Percentiles rank a stretch among this genome's conserved stretches.
These are phyloP conservation scores for Silurus meridionalis DNA, from an alignment of 2,113 vertebrate species.

Conservation along the genomic window DNA sequence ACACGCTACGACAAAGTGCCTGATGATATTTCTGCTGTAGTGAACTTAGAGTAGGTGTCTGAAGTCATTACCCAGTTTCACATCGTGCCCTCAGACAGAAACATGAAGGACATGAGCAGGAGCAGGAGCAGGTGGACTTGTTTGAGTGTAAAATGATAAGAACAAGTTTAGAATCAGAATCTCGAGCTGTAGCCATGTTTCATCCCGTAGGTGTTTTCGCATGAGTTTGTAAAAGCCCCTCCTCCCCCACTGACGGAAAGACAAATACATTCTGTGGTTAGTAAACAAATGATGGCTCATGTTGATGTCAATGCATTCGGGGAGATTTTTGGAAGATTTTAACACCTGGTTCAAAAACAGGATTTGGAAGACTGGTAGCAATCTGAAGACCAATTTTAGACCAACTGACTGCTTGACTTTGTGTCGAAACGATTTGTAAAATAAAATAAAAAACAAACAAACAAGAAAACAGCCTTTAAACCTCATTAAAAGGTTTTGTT, in stretches of 20 bases:
- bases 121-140: background rate
- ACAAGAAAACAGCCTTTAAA: no score
- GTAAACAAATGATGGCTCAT: no score
- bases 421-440: background rate
- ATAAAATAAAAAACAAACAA: no score
- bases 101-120: background rate
- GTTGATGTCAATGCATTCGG: background rate
- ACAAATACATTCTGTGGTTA: background rate
- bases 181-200: background rate
- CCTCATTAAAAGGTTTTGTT: background rate
- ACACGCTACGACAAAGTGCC: background rate
- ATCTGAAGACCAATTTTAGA: background rate
- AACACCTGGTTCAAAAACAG: background rate
- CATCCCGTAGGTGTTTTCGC: conserved; percentile 1
- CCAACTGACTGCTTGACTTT: background rate
- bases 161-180: conserved; percentile 15
- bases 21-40: background rate
- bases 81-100: background rate
- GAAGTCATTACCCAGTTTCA: background rate
- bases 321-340: background rate
- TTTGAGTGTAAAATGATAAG: background rate
- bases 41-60: background rate
- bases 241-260: background rate
- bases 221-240: background rate
- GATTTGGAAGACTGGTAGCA: background rate